A percentile compares a stretch with the other conserved stretches of the same genome.
phyloP scores from a whole-genome alignment of 2,113 vertebrate species.

The Galeopterus variegatus region DNA sequence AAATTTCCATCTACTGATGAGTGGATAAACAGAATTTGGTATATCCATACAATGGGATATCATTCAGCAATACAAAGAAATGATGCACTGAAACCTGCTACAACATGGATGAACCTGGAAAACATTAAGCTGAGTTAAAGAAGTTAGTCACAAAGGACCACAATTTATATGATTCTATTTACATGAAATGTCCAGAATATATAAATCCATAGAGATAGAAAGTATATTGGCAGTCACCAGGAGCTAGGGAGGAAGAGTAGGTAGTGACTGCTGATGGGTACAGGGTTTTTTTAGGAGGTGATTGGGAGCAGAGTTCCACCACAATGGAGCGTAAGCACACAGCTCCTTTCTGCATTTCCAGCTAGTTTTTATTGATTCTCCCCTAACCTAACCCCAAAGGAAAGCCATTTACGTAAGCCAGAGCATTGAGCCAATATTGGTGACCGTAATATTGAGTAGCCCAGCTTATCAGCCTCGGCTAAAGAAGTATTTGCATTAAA shows the following conservation, averaged over 20 bases:
- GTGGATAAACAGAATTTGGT: neutral
- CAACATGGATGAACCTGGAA: neutral
- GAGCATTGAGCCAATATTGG: conserved; percentile 75
- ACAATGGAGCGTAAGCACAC: neutral
- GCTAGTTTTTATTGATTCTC: conserved; percentile 66
- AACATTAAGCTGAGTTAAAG: neutral
- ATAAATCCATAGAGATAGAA: neutral
- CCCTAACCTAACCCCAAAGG: conserved; percentile 55
- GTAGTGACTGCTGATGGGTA: neutral
- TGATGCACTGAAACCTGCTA: neutral
- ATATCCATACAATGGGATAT: neutral
- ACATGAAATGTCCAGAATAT: neutral
- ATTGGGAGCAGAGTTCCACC: neutral
- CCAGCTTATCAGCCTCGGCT: conserved; percentile 54
- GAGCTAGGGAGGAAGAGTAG: neutral
- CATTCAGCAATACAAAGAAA: conserved; percentile 31
- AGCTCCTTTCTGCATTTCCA: conserved; percentile 41
- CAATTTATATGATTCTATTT: neutral
- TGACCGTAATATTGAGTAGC: conserved; percentile 46
- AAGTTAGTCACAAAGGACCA: neutral
- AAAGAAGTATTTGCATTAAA: conserved; percentile 67
- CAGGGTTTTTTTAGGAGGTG: neutral
- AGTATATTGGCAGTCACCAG: neutral
- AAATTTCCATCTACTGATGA: neutral
- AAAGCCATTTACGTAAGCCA: conserved; percentile 62